A percentile compares a stretch with the other conserved stretches of the same genome.
Evolutionary conservation across 2,888 invertebrate species (phyloP).

Genomic region (Meganola albula): DNA sequence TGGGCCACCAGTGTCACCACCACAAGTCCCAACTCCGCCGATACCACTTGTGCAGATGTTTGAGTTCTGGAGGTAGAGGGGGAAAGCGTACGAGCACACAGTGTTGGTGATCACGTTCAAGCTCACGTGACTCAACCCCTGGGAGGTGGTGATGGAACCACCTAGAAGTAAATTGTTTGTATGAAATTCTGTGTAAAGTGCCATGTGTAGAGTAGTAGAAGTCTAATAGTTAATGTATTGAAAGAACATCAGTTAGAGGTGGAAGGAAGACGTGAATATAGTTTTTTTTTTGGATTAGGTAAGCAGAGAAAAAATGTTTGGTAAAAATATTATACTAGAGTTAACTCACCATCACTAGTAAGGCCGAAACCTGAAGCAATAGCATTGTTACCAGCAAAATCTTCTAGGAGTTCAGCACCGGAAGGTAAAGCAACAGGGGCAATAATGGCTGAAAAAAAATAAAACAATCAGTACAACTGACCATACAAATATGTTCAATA

Average conservation of each 20-base stretch:
- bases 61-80: conserved; percentile 25
- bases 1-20: conserved; percentile 51
- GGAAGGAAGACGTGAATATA: no score
- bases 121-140: conserved; percentile 33
- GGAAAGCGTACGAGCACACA: conserved; percentile 32
- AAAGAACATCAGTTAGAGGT: no score
- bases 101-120: conserved; percentile 35
- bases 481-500: no score
- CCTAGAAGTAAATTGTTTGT: conserved; percentile 22
- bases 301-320: no score
- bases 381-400: conserved; percentile 32
- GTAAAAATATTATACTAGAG: no score
- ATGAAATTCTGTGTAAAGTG: no score
- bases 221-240: no score
- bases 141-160: conserved; percentile 21
- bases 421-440: conserved; percentile 35
- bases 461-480: no score
- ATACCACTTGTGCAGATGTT: conserved; percentile 46
- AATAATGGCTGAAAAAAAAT: conserved; percentile 32
- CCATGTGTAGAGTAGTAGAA: no score
- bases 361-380: conserved; percentile 43
- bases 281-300: no score
- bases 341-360: conserved; percentile 34
- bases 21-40: conserved; percentile 35
- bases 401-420: conserved; percentile 22